phyloP scores from a whole-genome alignment of 1,140 invertebrate species.

The Schmidtea mediterranea region DNA sequence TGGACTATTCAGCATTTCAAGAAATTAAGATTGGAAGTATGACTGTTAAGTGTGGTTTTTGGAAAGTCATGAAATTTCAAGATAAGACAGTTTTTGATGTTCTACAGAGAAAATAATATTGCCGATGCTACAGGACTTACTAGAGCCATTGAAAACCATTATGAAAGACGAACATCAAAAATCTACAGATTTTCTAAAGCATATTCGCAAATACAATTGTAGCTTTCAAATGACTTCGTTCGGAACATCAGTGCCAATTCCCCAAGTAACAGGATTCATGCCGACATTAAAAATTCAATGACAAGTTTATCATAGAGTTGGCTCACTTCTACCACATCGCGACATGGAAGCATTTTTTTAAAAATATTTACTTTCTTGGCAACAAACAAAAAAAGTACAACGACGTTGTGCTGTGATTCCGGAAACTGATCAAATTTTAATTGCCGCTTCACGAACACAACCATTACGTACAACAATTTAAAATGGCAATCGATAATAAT shows the following conservation, averaged over 20 bases:
- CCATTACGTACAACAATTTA: too few relatives aligned
- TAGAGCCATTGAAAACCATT: too few relatives aligned
- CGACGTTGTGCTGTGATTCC: not conserved
- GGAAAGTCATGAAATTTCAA: too few relatives aligned
- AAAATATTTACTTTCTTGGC: not conserved
- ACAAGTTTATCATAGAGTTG: constrained; percentile 26
- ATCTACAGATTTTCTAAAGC: constrained; percentile 20
- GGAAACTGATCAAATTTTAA: not conserved
- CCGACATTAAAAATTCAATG: constrained; percentile 27
- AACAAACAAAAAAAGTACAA: not conserved
- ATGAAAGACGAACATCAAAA: too few relatives aligned
- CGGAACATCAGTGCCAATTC: too few relatives aligned
- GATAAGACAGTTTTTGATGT: too few relatives aligned
- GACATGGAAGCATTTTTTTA: constrained; percentile 17
- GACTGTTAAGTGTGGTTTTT: too few relatives aligned
- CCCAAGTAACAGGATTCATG: constrained; percentile 16
- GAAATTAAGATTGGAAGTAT: too few relatives aligned
- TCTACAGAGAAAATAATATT: too few relatives aligned
- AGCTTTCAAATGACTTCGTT: constrained; percentile 25
- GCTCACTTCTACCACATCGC: constrained; percentile 15
- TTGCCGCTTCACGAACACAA: not conserved
- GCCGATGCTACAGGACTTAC: too few relatives aligned
- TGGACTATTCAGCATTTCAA: too few relatives aligned
- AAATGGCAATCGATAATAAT: too few relatives aligned
- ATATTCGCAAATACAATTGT: constrained; percentile 23